phyloP scores from a whole-genome alignment of 2,888 invertebrate species.

The Trachelus iudaicus region DNA sequence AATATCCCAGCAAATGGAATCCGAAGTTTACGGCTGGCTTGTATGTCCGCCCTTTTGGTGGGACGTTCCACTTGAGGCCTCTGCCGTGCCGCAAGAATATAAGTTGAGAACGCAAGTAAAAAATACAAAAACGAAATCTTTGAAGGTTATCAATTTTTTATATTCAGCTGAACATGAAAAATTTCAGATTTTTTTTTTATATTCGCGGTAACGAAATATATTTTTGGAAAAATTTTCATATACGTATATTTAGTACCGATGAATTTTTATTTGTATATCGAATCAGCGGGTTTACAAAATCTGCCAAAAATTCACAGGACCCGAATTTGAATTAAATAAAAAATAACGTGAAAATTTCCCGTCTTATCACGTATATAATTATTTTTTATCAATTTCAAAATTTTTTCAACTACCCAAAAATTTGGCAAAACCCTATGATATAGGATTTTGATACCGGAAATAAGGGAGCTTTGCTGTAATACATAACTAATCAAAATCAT shows the following conservation, averaged over 20 bases:
- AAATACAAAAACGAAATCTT: not conserved
- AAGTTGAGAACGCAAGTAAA: not conserved
- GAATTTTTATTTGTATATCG: rapidly evolving
- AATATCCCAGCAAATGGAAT: constrained; percentile 6
- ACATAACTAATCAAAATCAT: constrained; percentile 44
- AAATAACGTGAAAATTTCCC: too few relatives aligned
- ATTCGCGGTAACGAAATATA: not conserved
- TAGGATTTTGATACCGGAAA: too few relatives aligned
- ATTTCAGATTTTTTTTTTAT: not conserved
- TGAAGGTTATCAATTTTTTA: not conserved
- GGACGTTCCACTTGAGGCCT: not conserved
- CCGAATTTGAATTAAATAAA: too few relatives aligned
- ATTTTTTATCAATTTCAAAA: too few relatives aligned
- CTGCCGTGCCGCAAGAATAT: not conserved
- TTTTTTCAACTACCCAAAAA: too few relatives aligned
- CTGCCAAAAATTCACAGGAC: not conserved
- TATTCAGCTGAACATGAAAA: not conserved
- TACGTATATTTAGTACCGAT: not conserved
- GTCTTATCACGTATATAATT: too few relatives aligned
- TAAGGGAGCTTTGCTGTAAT: not conserved
- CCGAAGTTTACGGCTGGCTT: not conserved
- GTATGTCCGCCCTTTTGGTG: not conserved
- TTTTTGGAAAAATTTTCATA: too few relatives aligned
- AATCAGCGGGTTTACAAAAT: not conserved
- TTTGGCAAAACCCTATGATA: too few relatives aligned